Percentiles rank a stretch among this genome's conserved stretches.
Conservation (phyloP, 2,797 vertebrate genomes). For the Perodicticus potto region DNA sequence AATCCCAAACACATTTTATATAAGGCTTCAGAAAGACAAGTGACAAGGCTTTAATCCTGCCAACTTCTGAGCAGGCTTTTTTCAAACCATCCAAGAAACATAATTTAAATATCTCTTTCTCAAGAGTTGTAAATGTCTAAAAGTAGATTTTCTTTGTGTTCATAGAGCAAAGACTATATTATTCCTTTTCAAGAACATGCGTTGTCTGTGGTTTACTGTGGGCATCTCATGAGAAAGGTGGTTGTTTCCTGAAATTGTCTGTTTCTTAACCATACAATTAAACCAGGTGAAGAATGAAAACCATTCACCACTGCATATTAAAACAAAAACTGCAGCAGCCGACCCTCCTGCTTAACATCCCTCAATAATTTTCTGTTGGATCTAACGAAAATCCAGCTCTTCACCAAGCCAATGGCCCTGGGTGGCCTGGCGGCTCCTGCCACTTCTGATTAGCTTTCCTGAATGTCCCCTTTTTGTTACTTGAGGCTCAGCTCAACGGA, state of each 20-base stretch:
- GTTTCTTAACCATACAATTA: not conserved
- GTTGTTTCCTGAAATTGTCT: not conserved
- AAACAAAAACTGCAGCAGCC: not conserved
- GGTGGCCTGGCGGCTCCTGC: not conserved
- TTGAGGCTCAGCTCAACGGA: not conserved
- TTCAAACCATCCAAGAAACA: not conserved
- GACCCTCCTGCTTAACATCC: not conserved
- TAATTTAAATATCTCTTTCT: not conserved
- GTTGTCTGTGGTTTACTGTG: not conserved
- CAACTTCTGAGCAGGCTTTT: not conserved
- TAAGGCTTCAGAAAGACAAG: not conserved
- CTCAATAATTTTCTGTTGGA: rapidly evolving
- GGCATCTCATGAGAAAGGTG: not conserved
- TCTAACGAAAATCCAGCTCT: not conserved
- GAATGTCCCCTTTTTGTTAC: too few species aligned
- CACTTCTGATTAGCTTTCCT: rapidly evolving
- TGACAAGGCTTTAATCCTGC: not conserved
- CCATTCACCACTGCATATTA: not conserved
- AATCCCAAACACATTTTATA: not conserved
- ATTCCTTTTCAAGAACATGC: not conserved
- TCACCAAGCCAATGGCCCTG: not conserved
- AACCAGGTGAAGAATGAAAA: not conserved
- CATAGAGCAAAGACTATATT: not conserved
- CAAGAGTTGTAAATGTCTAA: not conserved
- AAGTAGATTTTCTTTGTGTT: not conserved